phyloP scores from a whole-genome alignment of 2,113 vertebrate genomes.

The Erinaceus europaeus region DNA sequence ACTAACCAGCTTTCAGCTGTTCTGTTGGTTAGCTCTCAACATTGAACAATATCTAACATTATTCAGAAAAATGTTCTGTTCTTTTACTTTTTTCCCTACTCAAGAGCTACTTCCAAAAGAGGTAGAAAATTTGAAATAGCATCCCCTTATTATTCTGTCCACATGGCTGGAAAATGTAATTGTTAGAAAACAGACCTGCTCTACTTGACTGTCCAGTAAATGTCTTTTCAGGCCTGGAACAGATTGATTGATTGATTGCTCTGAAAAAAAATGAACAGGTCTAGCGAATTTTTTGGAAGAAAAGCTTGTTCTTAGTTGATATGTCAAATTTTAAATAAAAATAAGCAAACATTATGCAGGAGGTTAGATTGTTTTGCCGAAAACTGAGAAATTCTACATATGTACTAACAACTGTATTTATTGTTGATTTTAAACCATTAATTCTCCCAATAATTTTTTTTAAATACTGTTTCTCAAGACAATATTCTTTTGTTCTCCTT shows the following conservation, averaged over 20 bases:
- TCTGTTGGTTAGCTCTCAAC: conserved; percentile 20
- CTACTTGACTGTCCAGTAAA: conserved; percentile 24
- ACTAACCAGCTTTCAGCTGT: background rate
- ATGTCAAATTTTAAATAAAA: conserved; percentile 34
- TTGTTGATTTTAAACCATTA: no score
- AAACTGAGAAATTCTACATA: no score
- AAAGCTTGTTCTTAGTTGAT: conserved; percentile 5
- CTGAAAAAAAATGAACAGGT: background rate
- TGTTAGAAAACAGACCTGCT: conserved; percentile 53
- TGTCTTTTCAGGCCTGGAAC: background rate
- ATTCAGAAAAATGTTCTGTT: background rate
- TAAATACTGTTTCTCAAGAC: no score
- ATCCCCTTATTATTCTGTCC: conserved; percentile 14
- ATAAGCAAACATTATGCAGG: background rate
- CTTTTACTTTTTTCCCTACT: background rate
- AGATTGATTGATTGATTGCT: background rate
- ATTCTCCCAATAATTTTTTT: no score
- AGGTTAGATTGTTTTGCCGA: no score
- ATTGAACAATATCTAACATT: background rate
- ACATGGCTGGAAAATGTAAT: conserved; percentile 42
- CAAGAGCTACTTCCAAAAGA: conserved; percentile 11
- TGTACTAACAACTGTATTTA: no score
- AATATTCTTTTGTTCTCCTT: background rate
- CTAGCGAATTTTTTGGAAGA: background rate
- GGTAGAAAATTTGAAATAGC: conserved; percentile 43